These are phyloP conservation scores for Numida meleagris DNA, from an alignment of 2,113 vertebrate genomes.

Conservation along the genomic window DNA sequence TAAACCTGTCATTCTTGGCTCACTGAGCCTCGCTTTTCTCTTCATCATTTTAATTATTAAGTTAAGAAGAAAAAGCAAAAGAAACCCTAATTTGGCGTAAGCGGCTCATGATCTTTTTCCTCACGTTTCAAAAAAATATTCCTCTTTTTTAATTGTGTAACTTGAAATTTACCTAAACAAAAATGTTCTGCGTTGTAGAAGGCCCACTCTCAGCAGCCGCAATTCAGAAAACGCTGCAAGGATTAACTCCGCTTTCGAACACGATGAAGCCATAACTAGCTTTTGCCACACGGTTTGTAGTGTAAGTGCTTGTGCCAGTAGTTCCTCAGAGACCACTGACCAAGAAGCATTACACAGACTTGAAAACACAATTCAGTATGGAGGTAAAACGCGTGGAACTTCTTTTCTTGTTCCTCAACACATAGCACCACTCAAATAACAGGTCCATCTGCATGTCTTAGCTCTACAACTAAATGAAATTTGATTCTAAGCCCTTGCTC, in stretches of 20 bases:
- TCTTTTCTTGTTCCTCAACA: not conserved
- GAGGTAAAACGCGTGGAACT: slow-evolving; percentile 77
- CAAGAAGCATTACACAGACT: slow-evolving; percentile 71
- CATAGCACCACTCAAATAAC: not conserved
- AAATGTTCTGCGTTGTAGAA: slow-evolving; percentile 81
- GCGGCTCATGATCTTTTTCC: slow-evolving; percentile 46
- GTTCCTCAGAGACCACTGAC: slow-evolving; percentile 73
- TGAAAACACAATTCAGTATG: slow-evolving; percentile 76
- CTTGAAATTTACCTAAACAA: slow-evolving; percentile 42
- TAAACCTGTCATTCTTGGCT: slow-evolving; percentile 75
- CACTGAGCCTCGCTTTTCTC: slow-evolving; percentile 79
- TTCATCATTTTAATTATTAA: slow-evolving; percentile 79
- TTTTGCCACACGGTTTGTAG: slow-evolving; percentile 72
- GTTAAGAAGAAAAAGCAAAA: slow-evolving; percentile 85
- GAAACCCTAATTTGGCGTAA: slow-evolving; percentile 83
- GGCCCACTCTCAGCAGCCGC: slow-evolving; percentile 74
- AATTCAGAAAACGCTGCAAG: slow-evolving; percentile 79
- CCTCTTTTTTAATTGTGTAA: slow-evolving; percentile 32
- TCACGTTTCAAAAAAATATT: slow-evolving; percentile 33
- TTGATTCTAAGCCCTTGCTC: not conserved
- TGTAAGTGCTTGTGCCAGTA: slow-evolving; percentile 73
- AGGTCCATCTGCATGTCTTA: not conserved
- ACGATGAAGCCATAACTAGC: slow-evolving; percentile 77
- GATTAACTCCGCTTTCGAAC: slow-evolving; percentile 84
- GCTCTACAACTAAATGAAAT: not conserved